phyloP scores from a whole-genome alignment of 2,888 invertebrate genomes.

The Polydesmus complanatus region DNA sequence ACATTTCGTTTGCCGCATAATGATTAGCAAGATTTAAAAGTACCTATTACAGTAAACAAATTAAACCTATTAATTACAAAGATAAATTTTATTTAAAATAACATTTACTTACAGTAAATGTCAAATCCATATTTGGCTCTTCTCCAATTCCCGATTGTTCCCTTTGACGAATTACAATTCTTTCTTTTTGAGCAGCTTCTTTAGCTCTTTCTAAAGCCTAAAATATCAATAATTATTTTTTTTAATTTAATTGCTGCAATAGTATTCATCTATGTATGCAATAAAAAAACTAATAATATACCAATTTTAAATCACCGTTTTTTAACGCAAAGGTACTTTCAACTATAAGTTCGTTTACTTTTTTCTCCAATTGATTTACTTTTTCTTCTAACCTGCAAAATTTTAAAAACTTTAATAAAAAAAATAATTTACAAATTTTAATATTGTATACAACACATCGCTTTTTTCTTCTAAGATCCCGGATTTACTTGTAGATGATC shows the following conservation, averaged over 20 bases:
- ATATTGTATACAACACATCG: background rate
- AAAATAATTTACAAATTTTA: background rate
- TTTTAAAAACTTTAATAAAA: constrained; percentile 13
- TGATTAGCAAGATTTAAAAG: constrained; percentile 91
- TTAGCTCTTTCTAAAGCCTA: constrained; percentile 79
- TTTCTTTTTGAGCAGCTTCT: constrained; percentile 86
- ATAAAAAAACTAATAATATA: constrained; percentile 21
- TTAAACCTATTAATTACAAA: background rate
- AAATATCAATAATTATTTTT: constrained; percentile 5
- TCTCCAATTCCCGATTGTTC: constrained; percentile 83
- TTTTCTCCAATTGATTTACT: constrained; percentile 71
- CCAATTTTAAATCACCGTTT: constrained; percentile 45
- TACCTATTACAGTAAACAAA: constrained; percentile 45
- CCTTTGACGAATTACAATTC: constrained; percentile 73
- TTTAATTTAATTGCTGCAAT: background rate
- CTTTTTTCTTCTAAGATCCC: background rate
- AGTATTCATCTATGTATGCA: background rate
- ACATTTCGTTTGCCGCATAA: constrained; percentile 86
- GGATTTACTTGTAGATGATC: background rate
- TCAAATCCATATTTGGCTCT: constrained; percentile 84
- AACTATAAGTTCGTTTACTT: constrained; percentile 78
- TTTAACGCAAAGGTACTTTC: constrained; percentile 64
- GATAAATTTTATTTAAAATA: constrained; percentile 2
- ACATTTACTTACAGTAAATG: constrained; percentile 58
- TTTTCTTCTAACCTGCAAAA: constrained; percentile 71